These are phyloP conservation scores for Mystacornis crossleyi DNA, from an alignment of 2,113 vertebrate genomes.

Conservation along the genomic window DNA sequence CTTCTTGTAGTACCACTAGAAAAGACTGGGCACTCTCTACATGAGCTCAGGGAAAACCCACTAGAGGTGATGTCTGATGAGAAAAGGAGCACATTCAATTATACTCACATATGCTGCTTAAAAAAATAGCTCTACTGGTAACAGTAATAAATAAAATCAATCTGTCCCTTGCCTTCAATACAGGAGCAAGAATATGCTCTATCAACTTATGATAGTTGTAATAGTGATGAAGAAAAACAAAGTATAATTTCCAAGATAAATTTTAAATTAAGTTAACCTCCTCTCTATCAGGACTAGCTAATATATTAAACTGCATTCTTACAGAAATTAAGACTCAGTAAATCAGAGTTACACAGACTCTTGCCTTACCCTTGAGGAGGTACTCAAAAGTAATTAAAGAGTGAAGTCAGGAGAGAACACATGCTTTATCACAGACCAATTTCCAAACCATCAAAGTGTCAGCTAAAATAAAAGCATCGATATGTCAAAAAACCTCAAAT, in stretches of 20 bases:
- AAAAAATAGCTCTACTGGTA: background rate
- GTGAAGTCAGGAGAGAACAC: background rate
- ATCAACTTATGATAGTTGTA: background rate
- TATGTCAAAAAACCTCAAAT: background rate
- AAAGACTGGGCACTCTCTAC: background rate
- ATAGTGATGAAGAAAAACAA: background rate
- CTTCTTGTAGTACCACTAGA: background rate
- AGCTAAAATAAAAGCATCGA: background rate
- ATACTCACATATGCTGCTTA: background rate
- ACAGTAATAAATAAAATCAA: background rate
- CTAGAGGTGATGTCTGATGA: background rate
- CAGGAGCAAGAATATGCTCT: background rate
- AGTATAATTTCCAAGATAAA: background rate
- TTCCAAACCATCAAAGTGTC: background rate
- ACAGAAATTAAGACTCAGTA: background rate
- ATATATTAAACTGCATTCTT: background rate
- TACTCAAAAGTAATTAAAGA: background rate
- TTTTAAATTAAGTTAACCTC: background rate
- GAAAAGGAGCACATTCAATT: background rate
- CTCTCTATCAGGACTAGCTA: background rate
- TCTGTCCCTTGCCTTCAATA: background rate
- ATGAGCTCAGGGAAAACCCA: background rate
- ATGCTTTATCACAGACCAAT: background rate
- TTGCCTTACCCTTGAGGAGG: background rate
- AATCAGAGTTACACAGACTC: background rate